Conservation (phyloP, 2,888 invertebrate genomes). For the Cyclophora albipunctata region DNA sequence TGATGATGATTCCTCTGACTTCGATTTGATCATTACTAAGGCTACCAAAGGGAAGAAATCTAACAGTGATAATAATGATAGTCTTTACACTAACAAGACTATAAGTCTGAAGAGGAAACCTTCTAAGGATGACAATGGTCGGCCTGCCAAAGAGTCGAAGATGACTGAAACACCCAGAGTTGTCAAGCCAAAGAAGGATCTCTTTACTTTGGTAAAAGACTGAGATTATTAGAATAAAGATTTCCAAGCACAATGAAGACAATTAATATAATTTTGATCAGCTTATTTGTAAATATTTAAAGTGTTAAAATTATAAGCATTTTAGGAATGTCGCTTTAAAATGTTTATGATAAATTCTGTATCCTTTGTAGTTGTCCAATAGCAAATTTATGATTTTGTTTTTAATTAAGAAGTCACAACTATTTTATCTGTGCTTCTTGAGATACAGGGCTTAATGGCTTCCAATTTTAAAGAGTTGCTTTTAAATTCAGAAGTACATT, state of each 20-base stretch:
- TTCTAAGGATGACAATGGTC: conserved; percentile 48
- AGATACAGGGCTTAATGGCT: too few relatives aligned
- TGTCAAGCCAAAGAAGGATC: conserved; percentile 35
- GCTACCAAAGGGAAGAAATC: conserved; percentile 58
- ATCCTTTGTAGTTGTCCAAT: too few relatives aligned
- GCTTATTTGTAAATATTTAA: too few relatives aligned
- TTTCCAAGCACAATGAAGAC: neutral
- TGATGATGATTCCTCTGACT: conserved; percentile 64
- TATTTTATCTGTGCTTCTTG: too few relatives aligned
- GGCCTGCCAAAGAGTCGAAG: conserved; percentile 49
- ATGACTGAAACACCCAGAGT: conserved; percentile 27
- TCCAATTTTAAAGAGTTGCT: too few relatives aligned
- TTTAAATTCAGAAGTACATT: too few relatives aligned
- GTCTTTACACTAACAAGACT: conserved; percentile 46
- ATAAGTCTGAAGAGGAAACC: conserved; percentile 58
- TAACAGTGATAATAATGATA: conserved; percentile 41
- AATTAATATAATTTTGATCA: too few relatives aligned
- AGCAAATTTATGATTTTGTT: too few relatives aligned
- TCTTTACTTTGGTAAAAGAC: conserved; percentile 45
- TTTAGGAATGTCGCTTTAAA: too few relatives aligned
- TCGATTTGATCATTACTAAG: conserved; percentile 56
- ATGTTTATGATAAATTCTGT: too few relatives aligned
- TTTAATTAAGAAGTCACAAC: too few relatives aligned
- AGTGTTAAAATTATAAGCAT: too few relatives aligned
- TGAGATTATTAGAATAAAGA: conserved; percentile 25